phyloP scores from a whole-genome alignment of 2,797 vertebrate genomes.

The Microctenopoma steveboyesi region DNA sequence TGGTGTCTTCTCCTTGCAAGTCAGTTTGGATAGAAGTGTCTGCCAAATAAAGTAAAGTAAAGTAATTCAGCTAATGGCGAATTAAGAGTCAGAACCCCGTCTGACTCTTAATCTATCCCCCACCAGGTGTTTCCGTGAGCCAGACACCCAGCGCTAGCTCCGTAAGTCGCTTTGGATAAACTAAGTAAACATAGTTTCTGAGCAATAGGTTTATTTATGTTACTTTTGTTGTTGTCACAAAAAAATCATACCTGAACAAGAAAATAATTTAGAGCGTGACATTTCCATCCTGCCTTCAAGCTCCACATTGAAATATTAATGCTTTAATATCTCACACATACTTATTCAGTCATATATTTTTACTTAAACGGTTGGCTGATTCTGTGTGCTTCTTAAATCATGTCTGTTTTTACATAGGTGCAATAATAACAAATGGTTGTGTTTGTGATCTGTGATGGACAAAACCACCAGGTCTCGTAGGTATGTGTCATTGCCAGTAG shows the following conservation, averaged over 20 bases:
- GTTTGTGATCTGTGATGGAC: constrained; percentile 13
- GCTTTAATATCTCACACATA: not conserved
- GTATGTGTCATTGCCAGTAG: constrained; percentile 34
- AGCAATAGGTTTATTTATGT: not conserved
- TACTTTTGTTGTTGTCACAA: not conserved
- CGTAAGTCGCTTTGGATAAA: not conserved
- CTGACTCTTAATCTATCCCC: too few relatives aligned
- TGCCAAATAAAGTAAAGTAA: too few relatives aligned
- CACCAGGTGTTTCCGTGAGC: too few relatives aligned
- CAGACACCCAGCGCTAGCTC: too few relatives aligned
- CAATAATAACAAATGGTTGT: not conserved
- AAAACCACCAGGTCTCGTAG: constrained; percentile 2
- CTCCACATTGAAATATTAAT: not conserved
- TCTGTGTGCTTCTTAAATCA: not conserved
- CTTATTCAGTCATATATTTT: not conserved
- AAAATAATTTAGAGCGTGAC: not conserved
- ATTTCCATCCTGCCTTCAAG: not conserved
- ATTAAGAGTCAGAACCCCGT: too few relatives aligned
- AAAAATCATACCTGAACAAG: not conserved
- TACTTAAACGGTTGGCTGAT: not conserved
- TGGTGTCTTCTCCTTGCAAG: too few relatives aligned
- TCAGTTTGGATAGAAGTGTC: too few relatives aligned
- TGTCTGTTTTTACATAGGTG: constrained; percentile 2
- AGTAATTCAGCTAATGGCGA: too few relatives aligned
- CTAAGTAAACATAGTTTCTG: too few relatives aligned